Percentiles rank a stretch among this genome's conserved stretches.
Conservation (phyloP, 2,888 invertebrate species). For the Dasypogon diadema region DNA sequence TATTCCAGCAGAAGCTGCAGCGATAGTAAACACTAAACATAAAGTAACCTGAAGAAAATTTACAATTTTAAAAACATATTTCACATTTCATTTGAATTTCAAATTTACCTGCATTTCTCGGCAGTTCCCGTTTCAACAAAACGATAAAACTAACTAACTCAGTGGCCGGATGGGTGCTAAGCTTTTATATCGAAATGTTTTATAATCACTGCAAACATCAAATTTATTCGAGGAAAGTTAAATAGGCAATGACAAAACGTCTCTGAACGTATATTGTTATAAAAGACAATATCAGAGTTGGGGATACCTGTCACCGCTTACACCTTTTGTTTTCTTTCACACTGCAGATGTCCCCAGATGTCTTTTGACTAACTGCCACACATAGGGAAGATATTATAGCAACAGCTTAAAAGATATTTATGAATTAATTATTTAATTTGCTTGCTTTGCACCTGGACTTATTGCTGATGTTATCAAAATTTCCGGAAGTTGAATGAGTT, state of each 20-base stretch:
- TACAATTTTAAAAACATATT: background rate
- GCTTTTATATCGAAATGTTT: conserved; percentile 33
- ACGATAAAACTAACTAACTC: background rate
- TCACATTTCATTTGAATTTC: background rate
- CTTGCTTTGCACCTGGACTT: too few species aligned
- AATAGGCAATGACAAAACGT: background rate
- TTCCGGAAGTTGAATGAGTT: too few species aligned
- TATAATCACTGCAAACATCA: background rate
- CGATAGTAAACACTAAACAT: background rate
- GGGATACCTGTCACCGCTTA: background rate
- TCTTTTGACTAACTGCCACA: background rate
- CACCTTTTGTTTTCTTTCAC: background rate
- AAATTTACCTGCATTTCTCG: background rate
- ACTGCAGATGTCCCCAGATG: background rate
- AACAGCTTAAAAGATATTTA: background rate
- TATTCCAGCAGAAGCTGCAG: background rate
- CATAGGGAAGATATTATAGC: background rate
- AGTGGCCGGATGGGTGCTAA: background rate
- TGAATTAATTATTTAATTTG: background rate
- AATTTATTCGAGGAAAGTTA: background rate
- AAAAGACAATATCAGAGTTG: background rate
- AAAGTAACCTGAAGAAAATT: background rate
- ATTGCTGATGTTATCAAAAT: too few species aligned
- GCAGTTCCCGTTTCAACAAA: background rate
- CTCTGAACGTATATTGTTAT: background rate